Percentiles rank a stretch among this genome's conserved stretches.
These are phyloP conservation scores for Diorhabda elongata DNA, from an alignment of 1,140 invertebrate species.

Conservation along the genomic window DNA sequence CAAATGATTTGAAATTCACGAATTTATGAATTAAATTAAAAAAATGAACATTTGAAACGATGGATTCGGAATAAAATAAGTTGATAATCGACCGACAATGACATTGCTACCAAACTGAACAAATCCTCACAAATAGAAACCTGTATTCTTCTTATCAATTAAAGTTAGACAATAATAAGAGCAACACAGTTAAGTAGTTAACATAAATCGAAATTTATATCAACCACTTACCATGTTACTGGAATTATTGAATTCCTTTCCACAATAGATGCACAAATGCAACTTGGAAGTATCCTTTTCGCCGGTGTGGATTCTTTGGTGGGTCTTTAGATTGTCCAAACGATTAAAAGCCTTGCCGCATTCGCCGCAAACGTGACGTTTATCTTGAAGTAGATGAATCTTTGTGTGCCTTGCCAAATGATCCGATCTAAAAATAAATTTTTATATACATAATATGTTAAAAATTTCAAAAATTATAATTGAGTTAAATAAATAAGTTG, in stretches of 20 bases:
- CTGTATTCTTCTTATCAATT: neutral
- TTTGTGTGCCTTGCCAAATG: slow-evolving; percentile 44
- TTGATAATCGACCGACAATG: too few species aligned
- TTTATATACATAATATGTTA: too few species aligned
- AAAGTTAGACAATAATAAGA: slow-evolving; percentile 17
- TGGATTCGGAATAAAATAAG: too few species aligned
- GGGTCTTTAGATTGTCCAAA: slow-evolving; percentile 48
- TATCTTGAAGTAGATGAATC: slow-evolving; percentile 44
- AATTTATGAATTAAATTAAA: too few species aligned
- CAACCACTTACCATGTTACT: slow-evolving; percentile 44
- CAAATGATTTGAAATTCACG: too few species aligned
- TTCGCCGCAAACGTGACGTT: slow-evolving; percentile 48
- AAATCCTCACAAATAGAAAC: neutral
- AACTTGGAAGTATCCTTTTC: slow-evolving; percentile 46
- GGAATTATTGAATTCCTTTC: slow-evolving; percentile 47
- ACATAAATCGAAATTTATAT: slow-evolving; percentile 20
- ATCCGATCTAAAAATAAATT: slow-evolving; percentile 38
- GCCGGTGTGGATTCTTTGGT: slow-evolving; percentile 47
- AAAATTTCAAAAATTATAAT: too few species aligned
- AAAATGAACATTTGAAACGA: too few species aligned
- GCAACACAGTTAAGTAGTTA: slow-evolving; percentile 19
- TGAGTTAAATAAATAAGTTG: too few species aligned
- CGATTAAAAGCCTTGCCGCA: slow-evolving; percentile 51
- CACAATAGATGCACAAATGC: slow-evolving; percentile 51
- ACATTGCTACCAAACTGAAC: neutral